Evolutionary conservation across 2,113 vertebrate genomes (phyloP), one percentile per base, ranked within the genome.

Genomic region (Pimephales promelas): DNA sequence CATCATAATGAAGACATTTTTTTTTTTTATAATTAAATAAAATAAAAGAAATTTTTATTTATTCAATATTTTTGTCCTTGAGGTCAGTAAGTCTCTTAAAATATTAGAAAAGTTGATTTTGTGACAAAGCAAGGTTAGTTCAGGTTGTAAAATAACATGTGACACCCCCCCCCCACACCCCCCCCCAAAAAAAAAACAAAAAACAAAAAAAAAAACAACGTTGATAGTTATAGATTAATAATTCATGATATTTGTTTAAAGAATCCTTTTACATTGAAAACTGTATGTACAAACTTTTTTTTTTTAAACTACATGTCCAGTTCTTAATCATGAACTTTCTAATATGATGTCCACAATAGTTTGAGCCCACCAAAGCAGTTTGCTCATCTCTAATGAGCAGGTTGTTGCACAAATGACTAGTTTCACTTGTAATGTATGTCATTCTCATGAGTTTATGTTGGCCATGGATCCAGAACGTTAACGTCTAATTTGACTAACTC

Each of bases 361-460:
- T 83, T 16, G 26, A 83, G 74, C 81, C 81, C 73, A 79, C 81
- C 74, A 73, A 79, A 83, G 64, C 81, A 28, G 79, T 20, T 16
- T 57, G 26, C 52, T 85, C 72, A 77, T 82, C 26, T 34, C 22
- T 78, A 83, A 83, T 79, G 43, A 82, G 84, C 80, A 82, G 80
- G 52, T 82, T 86, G 52, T 52, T 72, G 52, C 16, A 9, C 74
- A 79, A 83, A 83, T 78, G 52, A 28, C 81, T 54, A 66, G 81
- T 73, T 79, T 83, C 31, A 28, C 64, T 83, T 59, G 66, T 77
- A 64, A 76, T 66, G 61, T 49, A 16, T 59, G 36, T 82, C 61
- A 77, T 82, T 85, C 71, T 18, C 24, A 18, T 24, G 54, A 80
- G 84, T 82, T 82, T 72, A 34, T 34, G 26, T 77, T 78, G 79